These are phyloP conservation scores for Pocillopora verrucosa DNA, from an alignment of 64 coral and sea anemone genomes.

Conservation along the genomic window DNA sequence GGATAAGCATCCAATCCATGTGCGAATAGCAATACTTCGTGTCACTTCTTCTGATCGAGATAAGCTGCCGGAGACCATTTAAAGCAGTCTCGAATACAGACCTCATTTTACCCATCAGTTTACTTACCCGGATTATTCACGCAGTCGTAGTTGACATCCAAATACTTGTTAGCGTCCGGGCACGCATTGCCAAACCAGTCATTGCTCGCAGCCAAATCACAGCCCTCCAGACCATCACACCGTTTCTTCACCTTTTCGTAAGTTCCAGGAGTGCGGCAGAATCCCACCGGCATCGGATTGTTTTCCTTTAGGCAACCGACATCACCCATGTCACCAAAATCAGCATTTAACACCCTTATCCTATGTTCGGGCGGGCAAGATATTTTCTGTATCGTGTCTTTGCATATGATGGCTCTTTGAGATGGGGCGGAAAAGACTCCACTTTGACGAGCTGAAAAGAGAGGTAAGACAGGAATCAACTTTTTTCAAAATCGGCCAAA, in stretches of 20 bases:
- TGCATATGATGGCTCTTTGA: constrained; percentile 28
- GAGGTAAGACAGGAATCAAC: background rate
- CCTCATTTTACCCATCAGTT: background rate
- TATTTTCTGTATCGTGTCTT: constrained; percentile 48
- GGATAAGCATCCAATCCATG: too few species aligned
- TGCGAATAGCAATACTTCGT: too few species aligned
- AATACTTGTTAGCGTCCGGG: constrained; percentile 49
- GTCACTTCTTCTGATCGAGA: too few species aligned
- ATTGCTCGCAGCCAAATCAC: constrained; percentile 49
- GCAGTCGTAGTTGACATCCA: constrained; percentile 63
- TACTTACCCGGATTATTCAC: constrained; percentile 47
- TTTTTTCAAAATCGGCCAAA: background rate
- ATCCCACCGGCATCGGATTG: constrained; percentile 7
- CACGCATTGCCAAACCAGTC: constrained; percentile 53
- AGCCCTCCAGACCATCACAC: constrained; percentile 55
- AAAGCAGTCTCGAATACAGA: background rate
- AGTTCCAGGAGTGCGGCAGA: constrained; percentile 46
- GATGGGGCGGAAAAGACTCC: background rate
- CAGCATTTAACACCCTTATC: constrained; percentile 35
- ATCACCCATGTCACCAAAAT: constrained; percentile 47
- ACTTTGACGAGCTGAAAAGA: background rate
- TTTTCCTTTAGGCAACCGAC: constrained; percentile 21
- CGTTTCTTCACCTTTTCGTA: constrained; percentile 48
- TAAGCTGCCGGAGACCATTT: too few species aligned
- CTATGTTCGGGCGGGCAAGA: constrained; percentile 39